Evolutionary conservation across 2,888 invertebrate species (phyloP), one percentile per base, ranked within the genome.

Genomic region (Cosmorhoe ocellata): DNA sequence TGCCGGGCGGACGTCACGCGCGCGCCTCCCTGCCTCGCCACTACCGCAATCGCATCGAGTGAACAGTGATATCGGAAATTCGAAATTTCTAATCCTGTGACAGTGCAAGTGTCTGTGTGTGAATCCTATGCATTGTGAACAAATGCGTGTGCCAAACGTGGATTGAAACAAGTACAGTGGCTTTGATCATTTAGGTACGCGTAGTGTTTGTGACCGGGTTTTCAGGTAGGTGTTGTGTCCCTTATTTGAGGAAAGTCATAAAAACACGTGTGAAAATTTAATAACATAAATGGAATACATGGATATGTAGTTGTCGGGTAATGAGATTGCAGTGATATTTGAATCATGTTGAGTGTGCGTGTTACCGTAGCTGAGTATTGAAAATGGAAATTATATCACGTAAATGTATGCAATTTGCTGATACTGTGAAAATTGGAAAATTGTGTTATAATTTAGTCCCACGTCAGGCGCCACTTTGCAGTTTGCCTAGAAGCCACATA

Each of bases 51-150:
- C 69, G 66, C 65, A 63, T 63, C 76, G 71, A 75, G 79, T 79
- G 79, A 67, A 70, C 73, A 74, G 84, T 83, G 83, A 62, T 74
- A 76, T 67, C 80, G 77, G 74, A 73, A 76, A 67, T 58, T 28
- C 27, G 50, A 63, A 67, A 56, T 70, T 59, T 61, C 27, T 18
- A 18, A 51, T 51, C 51, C 63, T 47, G 71, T 70, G 70, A 69
- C 69, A 74, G 81, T 81, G 81, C 66, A 66, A 71, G 79, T 79
- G 79, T 67, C 61, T 69, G 80, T 82, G 80, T 56, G 56, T 62
- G 66, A 51, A 46, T 42, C 18, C 30, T 42, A 69, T 73, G 63
- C 67, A 66, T 70, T 71, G 79, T 80, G 78, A 69, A 71, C 76
- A 59, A 75, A 45, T 45, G 45, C 69, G 69, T 69, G 79, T 73